Base-by-base conservation (phyloP, 2,888 invertebrate species). In the Seira ritae region DNA sequence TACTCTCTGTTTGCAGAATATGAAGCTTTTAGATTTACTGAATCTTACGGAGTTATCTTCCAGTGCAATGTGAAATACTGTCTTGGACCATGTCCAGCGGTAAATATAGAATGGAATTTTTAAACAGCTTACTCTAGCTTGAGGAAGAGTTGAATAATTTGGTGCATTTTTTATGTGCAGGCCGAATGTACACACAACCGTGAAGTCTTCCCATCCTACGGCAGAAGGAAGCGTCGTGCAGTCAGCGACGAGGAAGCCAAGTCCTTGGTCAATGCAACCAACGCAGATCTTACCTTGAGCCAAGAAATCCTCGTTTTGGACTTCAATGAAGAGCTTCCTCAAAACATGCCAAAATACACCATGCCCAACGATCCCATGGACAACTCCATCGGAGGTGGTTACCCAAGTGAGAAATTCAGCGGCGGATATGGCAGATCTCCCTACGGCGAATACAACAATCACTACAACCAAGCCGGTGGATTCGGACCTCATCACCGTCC, bases 11-110 rank as follows among this genome's bases (percentile, higher is more conserved):
- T 97, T 90, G 96, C 97, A 0, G 93, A 96, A 81, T 98, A 98
- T 90, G 97, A 98, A 92, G 97, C 97, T 0, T 98, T 98, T 93
- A 93, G 97, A 90, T 98, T 98, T 91, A 98, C 97, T 0, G 97
- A 98, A 91, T 97, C 97, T 12, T 98, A 98, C 89, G 97, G 97
- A 71, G 97, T 98, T 85, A 98, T 98, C 91, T 98, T 98, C 94
- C 97, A 98, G 91, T 98, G 97, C 91, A 98, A 98, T 91, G 97
- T 98, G 89, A 97, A 97, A 91, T 98, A 98, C 91, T 98, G 97
- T 90, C 93, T 98, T 86, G 97, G 97, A 90, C 97, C 96, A 88
- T 98, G 97, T 90, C 97, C 97, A 91, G 96, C 97, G 89, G 96
- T 96, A 92, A 93, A 94, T 92, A 24, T 67, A 70, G 42, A 15